Conservation (phyloP, 2,797 vertebrate genomes). For the Scarus forsteni region DNA sequence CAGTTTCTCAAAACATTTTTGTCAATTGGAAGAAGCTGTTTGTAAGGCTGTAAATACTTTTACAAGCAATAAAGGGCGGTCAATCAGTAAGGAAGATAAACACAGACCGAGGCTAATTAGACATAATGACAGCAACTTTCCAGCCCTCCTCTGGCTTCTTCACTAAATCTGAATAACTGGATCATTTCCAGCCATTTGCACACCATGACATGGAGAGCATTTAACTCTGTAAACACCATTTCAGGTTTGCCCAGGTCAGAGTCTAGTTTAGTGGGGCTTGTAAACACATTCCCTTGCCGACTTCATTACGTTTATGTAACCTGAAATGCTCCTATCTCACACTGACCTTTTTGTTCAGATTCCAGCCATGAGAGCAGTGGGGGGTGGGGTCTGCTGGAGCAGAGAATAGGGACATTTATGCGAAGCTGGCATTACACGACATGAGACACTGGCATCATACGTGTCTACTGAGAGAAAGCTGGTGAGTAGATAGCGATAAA, state of each 20-base stretch:
- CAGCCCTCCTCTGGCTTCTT: slow-evolving; percentile 1
- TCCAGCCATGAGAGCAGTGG: slow-evolving; percentile 22
- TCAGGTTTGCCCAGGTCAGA: slow-evolving; percentile 38
- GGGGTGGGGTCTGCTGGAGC: background rate
- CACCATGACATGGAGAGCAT: background rate
- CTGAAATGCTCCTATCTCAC: slow-evolving; percentile 50
- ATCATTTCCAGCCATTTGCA: slow-evolving; percentile 3
- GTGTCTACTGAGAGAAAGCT: background rate
- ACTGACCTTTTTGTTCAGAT: slow-evolving; percentile 60
- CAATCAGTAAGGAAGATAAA: slow-evolving; percentile 10
- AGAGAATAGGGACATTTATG: slow-evolving; percentile 46
- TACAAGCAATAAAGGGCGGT: slow-evolving; percentile 9
- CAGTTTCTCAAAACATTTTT: slow-evolving; percentile 18
- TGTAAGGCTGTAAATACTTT: slow-evolving; percentile 12
- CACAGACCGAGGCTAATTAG: background rate
- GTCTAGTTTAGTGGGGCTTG: slow-evolving; percentile 35
- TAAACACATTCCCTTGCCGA: slow-evolving; percentile 57
- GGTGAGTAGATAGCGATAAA: background rate
- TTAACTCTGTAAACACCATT: slow-evolving; percentile 42
- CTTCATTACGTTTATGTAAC: slow-evolving; percentile 57
- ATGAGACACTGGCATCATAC: slow-evolving; percentile 18
- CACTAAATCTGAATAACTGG: slow-evolving; percentile 19
- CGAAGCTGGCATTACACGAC: slow-evolving; percentile 26
- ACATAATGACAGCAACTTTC: slow-evolving; percentile 10
- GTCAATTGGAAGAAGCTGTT: background rate